Percentiles rank a stretch among this genome's conserved stretches.
Conservation (phyloP, 2,113 vertebrate species). For the Rhineura floridana region DNA sequence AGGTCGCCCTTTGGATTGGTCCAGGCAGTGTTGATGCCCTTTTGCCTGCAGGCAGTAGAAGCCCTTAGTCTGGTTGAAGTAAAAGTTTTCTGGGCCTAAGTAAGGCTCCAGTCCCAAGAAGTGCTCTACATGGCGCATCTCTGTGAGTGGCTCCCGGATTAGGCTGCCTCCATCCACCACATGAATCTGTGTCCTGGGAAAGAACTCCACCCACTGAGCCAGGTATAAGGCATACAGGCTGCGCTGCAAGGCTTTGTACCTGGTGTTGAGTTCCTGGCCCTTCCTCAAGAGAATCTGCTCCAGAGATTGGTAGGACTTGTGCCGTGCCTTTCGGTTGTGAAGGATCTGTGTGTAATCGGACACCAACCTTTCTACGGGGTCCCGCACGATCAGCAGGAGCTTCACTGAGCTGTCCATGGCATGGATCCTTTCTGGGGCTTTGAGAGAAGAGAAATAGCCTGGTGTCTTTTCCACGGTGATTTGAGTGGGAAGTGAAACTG, state of each 20-base stretch:
- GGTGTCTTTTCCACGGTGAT: constrained; percentile 85
- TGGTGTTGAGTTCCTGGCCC: constrained; percentile 68
- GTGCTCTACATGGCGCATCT: constrained; percentile 78
- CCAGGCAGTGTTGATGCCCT: constrained; percentile 81
- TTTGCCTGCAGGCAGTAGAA: constrained; percentile 79
- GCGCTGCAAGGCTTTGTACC: constrained; percentile 82
- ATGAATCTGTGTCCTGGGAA: constrained; percentile 79
- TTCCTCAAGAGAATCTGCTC: constrained; percentile 75
- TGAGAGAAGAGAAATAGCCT: constrained; percentile 78
- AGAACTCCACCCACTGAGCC: constrained; percentile 77
- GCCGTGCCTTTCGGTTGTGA: constrained; percentile 77
- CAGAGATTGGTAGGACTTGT: constrained; percentile 78
- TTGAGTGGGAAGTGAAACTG: constrained; percentile 70
- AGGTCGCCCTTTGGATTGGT: constrained; percentile 81
- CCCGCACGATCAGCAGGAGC: constrained; percentile 80
- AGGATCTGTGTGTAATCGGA: constrained; percentile 87
- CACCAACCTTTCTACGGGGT: constrained; percentile 81
- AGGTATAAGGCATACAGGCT: constrained; percentile 81
- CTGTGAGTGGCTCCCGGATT: constrained; percentile 78
- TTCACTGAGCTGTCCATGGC: constrained; percentile 75
- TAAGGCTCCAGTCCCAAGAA: constrained; percentile 77
- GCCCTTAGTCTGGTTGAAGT: constrained; percentile 84
- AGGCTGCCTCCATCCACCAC: constrained; percentile 82
- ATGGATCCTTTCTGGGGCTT: constrained; percentile 73
- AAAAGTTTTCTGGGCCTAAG: constrained; percentile 79